Evolutionary conservation across 2,113 vertebrate species (phyloP).

Genomic region (Empidonax alnorum): DNA sequence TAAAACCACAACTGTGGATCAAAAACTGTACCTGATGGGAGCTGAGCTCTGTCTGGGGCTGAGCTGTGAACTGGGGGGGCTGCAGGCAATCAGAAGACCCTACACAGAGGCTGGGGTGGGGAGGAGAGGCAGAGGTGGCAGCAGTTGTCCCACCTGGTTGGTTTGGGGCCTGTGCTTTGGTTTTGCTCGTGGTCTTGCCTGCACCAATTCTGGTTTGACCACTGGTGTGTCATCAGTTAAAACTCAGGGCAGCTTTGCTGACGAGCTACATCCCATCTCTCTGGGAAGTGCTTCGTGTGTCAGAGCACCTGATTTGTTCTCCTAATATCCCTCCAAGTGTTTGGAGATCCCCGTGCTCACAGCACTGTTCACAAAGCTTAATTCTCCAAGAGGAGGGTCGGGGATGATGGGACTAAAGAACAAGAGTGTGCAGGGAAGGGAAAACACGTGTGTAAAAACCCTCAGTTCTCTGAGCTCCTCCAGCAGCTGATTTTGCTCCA

Average conservation of each 20-base stretch:
- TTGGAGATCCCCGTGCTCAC: neutral
- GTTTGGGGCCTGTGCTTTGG: neutral
- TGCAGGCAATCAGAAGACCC: neutral
- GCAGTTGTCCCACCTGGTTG: neutral
- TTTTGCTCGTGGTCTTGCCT: neutral
- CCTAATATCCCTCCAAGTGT: neutral
- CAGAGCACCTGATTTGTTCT: neutral
- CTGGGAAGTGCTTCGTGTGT: neutral
- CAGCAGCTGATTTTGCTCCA: neutral
- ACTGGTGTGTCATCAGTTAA: neutral
- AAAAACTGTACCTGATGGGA: neutral
- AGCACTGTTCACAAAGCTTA: neutral
- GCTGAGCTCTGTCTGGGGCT: neutral
- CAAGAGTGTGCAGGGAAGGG: neutral
- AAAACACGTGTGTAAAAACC: neutral
- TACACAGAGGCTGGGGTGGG: rapidly evolving
- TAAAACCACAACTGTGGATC: neutral
- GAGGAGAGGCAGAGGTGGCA: neutral
- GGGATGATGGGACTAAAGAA: neutral
- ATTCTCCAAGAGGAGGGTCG: neutral
- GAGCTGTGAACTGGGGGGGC: neutral
- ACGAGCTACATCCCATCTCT: rapidly evolving
- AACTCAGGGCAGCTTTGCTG: neutral
- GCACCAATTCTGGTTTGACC: neutral
- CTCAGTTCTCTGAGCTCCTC: neutral